These are phyloP conservation scores for Diglossa brunneiventris DNA, from an alignment of 2,113 vertebrate genomes.

Conservation along the genomic window DNA sequence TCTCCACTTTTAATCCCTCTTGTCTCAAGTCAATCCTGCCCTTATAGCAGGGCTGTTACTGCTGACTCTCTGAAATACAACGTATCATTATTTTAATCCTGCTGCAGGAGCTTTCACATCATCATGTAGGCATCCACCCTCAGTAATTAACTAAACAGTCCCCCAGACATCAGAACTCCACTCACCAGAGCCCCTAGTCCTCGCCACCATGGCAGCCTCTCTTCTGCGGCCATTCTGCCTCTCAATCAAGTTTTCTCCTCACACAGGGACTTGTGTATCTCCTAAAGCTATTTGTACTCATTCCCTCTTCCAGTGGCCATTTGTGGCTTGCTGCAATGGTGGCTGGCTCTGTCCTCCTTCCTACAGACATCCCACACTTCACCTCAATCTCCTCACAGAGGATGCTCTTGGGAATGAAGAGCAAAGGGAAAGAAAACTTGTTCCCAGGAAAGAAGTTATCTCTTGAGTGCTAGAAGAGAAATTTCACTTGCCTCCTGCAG, in stretches of 20 bases:
- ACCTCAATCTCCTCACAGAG: not conserved
- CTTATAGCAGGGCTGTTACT: not conserved
- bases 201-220: accelerated
- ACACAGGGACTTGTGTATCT: not conserved
- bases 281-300: not conserved
- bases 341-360: not conserved
- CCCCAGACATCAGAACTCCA: not conserved
- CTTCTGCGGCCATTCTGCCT: not conserved
- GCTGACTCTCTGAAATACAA: not conserved
- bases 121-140: not conserved
- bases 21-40: not conserved
- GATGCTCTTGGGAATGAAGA: not conserved
- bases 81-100: not conserved
- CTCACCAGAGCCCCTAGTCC: not conserved
- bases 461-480: not conserved
- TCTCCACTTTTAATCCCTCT: not conserved
- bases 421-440: not conserved
- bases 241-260: not conserved
- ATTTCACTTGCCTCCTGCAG: not conserved
- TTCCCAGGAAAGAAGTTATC: not conserved
- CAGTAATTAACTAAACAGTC: not conserved
- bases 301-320: not conserved
- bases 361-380: not conserved
- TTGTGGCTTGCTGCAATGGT: not conserved
- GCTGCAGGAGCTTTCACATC: not conserved